phyloP scores from a whole-genome alignment of 2,113 vertebrate genomes.

The Esox niger region DNA sequence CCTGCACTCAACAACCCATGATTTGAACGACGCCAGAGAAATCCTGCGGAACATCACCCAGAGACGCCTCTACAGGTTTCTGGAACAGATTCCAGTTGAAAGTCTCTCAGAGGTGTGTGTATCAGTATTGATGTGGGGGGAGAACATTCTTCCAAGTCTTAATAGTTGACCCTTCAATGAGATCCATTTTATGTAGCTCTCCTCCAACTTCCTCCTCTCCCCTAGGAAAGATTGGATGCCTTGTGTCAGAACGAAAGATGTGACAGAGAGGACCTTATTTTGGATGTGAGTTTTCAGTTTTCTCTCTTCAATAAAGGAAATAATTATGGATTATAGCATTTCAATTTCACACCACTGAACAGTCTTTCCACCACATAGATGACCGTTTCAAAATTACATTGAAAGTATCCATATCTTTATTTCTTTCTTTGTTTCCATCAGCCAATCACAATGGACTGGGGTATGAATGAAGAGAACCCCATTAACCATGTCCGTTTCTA shows the following conservation, averaged over 20 bases:
- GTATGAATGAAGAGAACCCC: slow-evolving; percentile 92
- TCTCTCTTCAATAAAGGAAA: too few species aligned
- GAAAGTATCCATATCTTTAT: too few species aligned
- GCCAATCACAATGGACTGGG: slow-evolving; percentile 90
- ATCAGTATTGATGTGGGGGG: not conserved
- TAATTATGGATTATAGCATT: too few species aligned
- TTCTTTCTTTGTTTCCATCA: slow-evolving; percentile 39
- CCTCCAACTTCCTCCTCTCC: not conserved
- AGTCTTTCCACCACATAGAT: too few species aligned
- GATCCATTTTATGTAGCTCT: not conserved
- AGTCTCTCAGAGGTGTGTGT: slow-evolving; percentile 47
- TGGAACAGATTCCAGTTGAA: slow-evolving; percentile 77
- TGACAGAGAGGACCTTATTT: slow-evolving; percentile 80
- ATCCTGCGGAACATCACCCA: slow-evolving; percentile 82
- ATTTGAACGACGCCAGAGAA: slow-evolving; percentile 73
- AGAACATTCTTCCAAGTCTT: too few species aligned
- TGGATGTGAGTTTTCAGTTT: slow-evolving; percentile 75
- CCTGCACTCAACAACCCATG: slow-evolving; percentile 76
- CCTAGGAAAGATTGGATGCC: slow-evolving; percentile 67
- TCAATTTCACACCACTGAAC: too few species aligned
- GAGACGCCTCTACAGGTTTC: slow-evolving; percentile 83
- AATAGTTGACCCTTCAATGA: not conserved
- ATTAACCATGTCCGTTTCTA: slow-evolving; percentile 89
- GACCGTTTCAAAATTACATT: too few species aligned
- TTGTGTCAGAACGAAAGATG: slow-evolving; percentile 54